phyloP scores from a whole-genome alignment of 1,140 invertebrate species.

The Varroa destructor region DNA sequence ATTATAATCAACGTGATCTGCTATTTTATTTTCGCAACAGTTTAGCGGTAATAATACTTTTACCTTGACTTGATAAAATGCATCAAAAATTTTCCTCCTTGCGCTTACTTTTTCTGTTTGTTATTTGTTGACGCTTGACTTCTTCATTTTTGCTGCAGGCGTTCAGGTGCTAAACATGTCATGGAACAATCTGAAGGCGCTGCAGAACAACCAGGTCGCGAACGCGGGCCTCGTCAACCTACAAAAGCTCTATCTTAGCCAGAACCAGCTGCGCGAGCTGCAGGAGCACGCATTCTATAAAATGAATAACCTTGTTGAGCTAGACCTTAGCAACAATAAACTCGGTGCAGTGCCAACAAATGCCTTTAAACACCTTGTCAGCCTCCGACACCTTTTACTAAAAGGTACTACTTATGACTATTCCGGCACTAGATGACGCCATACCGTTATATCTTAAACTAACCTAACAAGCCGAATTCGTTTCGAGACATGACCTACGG shows the following conservation, averaged over 20 bases:
- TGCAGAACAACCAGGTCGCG: constrained; percentile 60
- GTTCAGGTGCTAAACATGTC: constrained; percentile 75
- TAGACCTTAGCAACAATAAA: constrained; percentile 69
- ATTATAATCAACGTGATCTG: no score
- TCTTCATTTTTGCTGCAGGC: constrained; percentile 35
- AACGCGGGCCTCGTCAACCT: constrained; percentile 64
- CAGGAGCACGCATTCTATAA: constrained; percentile 63
- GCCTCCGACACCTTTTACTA: constrained; percentile 63
- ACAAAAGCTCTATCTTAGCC: constrained; percentile 64
- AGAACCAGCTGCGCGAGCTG: constrained; percentile 59
- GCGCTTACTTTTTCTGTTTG: no score
- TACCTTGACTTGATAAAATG: no score
- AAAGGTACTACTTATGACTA: constrained; percentile 38
- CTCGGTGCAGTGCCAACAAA: constrained; percentile 58
- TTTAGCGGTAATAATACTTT: no score
- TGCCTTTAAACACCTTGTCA: constrained; percentile 58
- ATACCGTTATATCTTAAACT: no score
- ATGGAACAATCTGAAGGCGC: constrained; percentile 59
- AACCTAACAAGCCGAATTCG: no score
- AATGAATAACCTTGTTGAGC: constrained; percentile 68
- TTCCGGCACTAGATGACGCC: constrained; percentile 50
- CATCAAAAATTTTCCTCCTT: no score
- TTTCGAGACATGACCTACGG: no score
- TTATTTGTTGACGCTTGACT: no score
- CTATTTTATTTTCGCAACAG: no score